Evolutionary conservation across 1,140 invertebrate genomes (phyloP).

Genomic region (Magallana ariakensis): DNA sequence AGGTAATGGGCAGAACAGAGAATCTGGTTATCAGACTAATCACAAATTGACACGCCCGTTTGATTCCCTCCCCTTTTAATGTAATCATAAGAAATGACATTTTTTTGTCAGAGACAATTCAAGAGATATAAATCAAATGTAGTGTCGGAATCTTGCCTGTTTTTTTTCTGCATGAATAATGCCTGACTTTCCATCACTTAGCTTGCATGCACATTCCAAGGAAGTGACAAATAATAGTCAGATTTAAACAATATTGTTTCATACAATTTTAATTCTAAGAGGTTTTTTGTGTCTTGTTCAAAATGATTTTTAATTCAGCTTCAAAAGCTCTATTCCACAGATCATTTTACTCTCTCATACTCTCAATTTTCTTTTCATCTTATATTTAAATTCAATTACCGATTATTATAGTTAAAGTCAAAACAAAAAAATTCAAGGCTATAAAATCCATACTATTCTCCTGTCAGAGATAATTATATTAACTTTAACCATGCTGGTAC

Average conservation of each 20-base stretch:
- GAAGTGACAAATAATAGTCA: not conserved
- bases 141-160: not conserved
- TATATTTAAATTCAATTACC: not conserved
- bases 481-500: not conserved
- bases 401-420: not conserved
- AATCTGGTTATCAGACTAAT: too few relatives aligned
- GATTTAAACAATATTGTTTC: not conserved
- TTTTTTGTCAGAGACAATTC: not conserved
- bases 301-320: too few relatives aligned
- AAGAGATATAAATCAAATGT: not conserved
- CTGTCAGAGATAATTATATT: slow-evolving; percentile 4
- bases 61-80: not conserved
- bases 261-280: too few relatives aligned
- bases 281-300: too few relatives aligned
- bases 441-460: not conserved
- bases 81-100: not conserved
- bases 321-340: too few relatives aligned
- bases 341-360: too few relatives aligned
- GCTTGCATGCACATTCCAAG: not conserved
- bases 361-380: not conserved
- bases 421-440: not conserved
- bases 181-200: not conserved
- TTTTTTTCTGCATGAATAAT: not conserved
- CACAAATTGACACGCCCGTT: too few relatives aligned
- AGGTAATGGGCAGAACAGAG: too few relatives aligned